phyloP scores from a whole-genome alignment of 2,113 vertebrate species.

The Pungitius pungitius region DNA sequence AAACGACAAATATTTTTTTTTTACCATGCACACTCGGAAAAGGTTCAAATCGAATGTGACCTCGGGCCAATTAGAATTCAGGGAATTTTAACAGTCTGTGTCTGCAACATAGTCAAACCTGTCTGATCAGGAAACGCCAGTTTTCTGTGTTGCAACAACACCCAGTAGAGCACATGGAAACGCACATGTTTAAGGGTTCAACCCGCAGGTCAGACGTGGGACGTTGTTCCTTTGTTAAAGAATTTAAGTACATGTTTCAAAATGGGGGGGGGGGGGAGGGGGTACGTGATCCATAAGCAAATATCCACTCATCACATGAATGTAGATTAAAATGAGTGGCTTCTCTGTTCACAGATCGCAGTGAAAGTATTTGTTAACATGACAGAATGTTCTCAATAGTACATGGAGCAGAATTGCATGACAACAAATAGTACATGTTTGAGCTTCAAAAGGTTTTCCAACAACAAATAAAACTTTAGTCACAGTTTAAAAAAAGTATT shows the following conservation, averaged over 20 bases:
- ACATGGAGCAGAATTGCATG: too few species aligned
- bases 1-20: too few species aligned
- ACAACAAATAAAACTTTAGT: not conserved
- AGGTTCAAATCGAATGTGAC: not conserved
- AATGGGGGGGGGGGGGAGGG: not conserved
- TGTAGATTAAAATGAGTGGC: too few species aligned
- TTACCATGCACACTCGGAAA: not conserved
- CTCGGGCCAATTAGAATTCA: not conserved
- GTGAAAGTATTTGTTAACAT: too few species aligned
- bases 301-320: not conserved
- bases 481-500: not conserved
- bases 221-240: not conserved
- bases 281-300: not conserved
- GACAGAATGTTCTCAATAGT: too few species aligned
- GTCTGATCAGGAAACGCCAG: slow-evolving; percentile 28
- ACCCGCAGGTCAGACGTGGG: too few species aligned
- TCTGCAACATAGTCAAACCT: slow-evolving; percentile 15
- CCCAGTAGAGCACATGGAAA: slow-evolving; percentile 1
- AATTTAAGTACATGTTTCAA: not conserved
- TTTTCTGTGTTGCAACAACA: not conserved
- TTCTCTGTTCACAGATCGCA: too few species aligned
- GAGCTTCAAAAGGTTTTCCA: not conserved
- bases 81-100: too few species aligned
- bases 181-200: not conserved
- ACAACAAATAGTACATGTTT: too few species aligned